These are phyloP conservation scores for Silurus aristotelis DNA, from an alignment of 2,797 vertebrate genomes.

Conservation along the genomic window DNA sequence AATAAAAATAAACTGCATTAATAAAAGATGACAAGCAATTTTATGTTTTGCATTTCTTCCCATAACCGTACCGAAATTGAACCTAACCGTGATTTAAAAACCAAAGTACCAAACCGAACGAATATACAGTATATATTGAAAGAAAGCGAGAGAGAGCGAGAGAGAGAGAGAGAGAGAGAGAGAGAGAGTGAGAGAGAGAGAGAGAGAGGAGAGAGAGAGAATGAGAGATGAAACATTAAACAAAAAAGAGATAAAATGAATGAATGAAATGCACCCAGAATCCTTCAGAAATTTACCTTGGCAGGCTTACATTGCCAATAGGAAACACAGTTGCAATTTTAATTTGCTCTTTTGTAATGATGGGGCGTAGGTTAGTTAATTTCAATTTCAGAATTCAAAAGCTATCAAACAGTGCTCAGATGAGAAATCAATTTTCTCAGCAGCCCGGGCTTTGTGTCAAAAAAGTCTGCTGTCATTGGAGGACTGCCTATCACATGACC, in stretches of 20 bases:
- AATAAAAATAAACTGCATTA: too few relatives aligned
- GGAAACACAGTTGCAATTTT: slow-evolving; percentile 89
- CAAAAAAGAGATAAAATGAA: slow-evolving; percentile 44
- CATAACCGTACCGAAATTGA: too few relatives aligned
- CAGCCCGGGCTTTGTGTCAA: slow-evolving; percentile 93
- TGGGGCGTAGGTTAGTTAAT: slow-evolving; percentile 99
- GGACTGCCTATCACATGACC: slow-evolving; percentile 82
- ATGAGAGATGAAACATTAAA: not conserved
- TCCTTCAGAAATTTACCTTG: slow-evolving; percentile 91
- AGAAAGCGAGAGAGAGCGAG: too few relatives aligned
- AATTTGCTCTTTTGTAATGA: slow-evolving; percentile 99
- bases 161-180: too few relatives aligned
- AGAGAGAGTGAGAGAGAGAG: not conserved
- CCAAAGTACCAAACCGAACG: too few relatives aligned
- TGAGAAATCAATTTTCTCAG: slow-evolving; percentile 99
- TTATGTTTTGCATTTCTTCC: too few relatives aligned
- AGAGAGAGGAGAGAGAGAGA: slow-evolving; percentile 1
- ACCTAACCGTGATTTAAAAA: too few relatives aligned
- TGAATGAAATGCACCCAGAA: slow-evolving; percentile 64
- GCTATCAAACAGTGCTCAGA: slow-evolving; percentile 99
- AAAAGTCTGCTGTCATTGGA: slow-evolving; percentile 83
- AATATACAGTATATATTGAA: too few relatives aligned
- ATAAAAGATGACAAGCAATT: too few relatives aligned
- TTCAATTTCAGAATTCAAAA: slow-evolving; percentile 99
- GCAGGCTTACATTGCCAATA: slow-evolving; percentile 82